A percentile compares a stretch with the other conserved stretches of the same genome.
phyloP scores from a whole-genome alignment of 2,113 vertebrate species.

The Noturus placidus region DNA sequence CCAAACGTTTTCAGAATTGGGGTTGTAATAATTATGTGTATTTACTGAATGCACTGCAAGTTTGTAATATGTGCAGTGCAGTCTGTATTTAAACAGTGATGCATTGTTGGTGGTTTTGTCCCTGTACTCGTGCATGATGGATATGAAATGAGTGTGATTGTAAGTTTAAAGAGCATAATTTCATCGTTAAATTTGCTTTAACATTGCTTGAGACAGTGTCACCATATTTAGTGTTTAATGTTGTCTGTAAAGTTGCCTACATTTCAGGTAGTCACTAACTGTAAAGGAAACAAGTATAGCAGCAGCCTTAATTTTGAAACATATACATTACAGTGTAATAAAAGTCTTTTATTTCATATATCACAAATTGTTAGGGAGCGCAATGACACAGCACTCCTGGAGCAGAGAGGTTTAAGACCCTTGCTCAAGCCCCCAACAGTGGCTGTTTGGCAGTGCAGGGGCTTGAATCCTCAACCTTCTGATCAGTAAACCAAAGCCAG shows the following conservation, averaged over 20 bases:
- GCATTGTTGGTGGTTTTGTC: neutral
- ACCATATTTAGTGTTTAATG: neutral
- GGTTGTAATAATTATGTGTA: conserved; percentile 27
- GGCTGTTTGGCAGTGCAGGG: too few relatives aligned
- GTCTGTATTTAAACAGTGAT: neutral
- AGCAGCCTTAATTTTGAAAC: too few relatives aligned
- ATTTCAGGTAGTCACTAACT: neutral
- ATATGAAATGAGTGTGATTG: neutral
- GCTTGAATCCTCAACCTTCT: too few relatives aligned
- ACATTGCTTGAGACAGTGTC: neutral
- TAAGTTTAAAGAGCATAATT: neutral
- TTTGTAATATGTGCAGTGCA: conserved; percentile 24
- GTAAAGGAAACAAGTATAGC: neutral
- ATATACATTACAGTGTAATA: too few relatives aligned
- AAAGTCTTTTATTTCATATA: too few relatives aligned
- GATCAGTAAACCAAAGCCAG: too few relatives aligned
- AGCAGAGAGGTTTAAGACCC: too few relatives aligned
- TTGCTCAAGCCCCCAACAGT: too few relatives aligned
- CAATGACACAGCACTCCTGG: too few relatives aligned
- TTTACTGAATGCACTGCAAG: conserved; percentile 38
- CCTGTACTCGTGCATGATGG: neutral
- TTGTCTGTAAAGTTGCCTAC: neutral
- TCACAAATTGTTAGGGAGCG: too few relatives aligned
- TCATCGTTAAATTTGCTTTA: neutral
- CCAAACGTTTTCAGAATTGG: too few relatives aligned